These are phyloP conservation scores for Galagoides demidoff DNA, from an alignment of 2,797 vertebrate species.

Conservation along the genomic window DNA sequence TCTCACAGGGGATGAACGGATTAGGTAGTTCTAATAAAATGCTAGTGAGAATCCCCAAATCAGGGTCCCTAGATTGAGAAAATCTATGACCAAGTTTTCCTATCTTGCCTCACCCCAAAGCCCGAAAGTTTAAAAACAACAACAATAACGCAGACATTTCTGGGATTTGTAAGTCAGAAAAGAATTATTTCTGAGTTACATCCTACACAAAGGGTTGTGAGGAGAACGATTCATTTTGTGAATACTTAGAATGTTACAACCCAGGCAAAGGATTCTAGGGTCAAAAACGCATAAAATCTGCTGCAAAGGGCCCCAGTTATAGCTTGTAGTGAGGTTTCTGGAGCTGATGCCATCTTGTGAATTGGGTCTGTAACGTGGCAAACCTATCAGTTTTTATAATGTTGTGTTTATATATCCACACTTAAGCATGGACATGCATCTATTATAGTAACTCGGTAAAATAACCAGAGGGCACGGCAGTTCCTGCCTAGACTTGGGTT, in stretches of 20 bases:
- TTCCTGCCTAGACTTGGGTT: constrained; percentile 67
- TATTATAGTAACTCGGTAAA: constrained; percentile 52
- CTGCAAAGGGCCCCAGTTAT: neutral
- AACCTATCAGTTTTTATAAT: constrained; percentile 60
- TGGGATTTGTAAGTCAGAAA: constrained; percentile 24
- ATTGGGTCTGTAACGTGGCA: neutral
- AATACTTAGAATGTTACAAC: neutral
- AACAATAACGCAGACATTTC: neutral
- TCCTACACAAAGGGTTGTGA: neutral
- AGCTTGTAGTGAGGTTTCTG: neutral
- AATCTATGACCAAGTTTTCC: constrained; percentile 49
- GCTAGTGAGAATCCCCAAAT: constrained; percentile 38
- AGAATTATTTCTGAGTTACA: constrained; percentile 38
- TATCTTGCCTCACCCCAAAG: constrained; percentile 32
- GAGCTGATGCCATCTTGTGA: neutral
- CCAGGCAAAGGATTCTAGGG: neutral
- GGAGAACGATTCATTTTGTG: neutral
- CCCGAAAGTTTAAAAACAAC: constrained; percentile 18
- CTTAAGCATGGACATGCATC: constrained; percentile 37
- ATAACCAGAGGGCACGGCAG: constrained; percentile 69
- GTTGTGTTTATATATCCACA: constrained; percentile 66
- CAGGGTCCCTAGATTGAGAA: constrained; percentile 48
- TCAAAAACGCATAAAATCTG: neutral
- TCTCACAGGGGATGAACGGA: constrained; percentile 29
- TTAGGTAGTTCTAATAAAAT: constrained; percentile 50